Base-by-base conservation (phyloP, 2,888 invertebrate genomes). In the Aquatica leii region DNA sequence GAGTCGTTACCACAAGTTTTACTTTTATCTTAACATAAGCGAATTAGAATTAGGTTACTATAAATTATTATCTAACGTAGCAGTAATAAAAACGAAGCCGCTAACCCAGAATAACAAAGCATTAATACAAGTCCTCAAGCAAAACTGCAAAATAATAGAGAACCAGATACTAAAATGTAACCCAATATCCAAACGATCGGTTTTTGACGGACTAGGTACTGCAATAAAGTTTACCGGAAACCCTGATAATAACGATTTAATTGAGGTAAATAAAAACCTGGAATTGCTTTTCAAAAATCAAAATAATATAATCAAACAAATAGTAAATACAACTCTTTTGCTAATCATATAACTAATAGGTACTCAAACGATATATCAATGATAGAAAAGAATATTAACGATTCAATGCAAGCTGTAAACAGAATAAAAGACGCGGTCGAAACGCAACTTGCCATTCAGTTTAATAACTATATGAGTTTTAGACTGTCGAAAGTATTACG, bases 141-240 rank as follows among this genome's bases (percentile, higher is more conserved):
- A 67, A 24, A 62, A 66, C 41, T 72, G 69, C 58, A 54, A 59
- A 9, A 41, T 67, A 63, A 66, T 65, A 56, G 63, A 69, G 50
- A 60, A 62, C 31, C 59, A 66, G 51, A 37, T 68, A 46, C 62
- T 63, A 56, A 73, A 68, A 58, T 60, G 65, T 31, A 65, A 59
- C 8, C 21, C 31, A 35, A 55, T 14, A 41, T 5, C 5, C 1
- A 69, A 62, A 48, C 40, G 66, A 17, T 52, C 57, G 14, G 2
- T 65, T 6, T 51, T 67, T 49, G 54, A 61, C 35, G 55, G 20
- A 12, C 84, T 86, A 70, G 80, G 86, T 5, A 55, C 17, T 0
- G 12, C 12, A 12, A 53, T 53, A 2, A 53, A 53, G 20, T 53
- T 20, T 3, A 48, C 48, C 17, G 64, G 68, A 18, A 68, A 68